These are phyloP conservation scores for Apomyelois bistriatella DNA, from an alignment of 2,888 invertebrate species.

Conservation along the genomic window DNA sequence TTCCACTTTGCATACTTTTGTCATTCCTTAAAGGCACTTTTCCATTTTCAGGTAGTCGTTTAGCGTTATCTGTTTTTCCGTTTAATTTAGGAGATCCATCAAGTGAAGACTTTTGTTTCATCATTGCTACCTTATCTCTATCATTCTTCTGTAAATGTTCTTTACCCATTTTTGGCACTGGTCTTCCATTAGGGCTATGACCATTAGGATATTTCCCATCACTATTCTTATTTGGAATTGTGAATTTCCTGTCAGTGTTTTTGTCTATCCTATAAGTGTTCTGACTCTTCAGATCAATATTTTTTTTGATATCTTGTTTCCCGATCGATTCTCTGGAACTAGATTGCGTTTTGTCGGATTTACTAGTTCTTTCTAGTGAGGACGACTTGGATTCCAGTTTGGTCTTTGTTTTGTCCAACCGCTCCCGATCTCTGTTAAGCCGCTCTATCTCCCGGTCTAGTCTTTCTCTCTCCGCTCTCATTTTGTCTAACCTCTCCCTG, in stretches of 20 bases:
- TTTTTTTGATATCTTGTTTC: conserved; percentile 49
- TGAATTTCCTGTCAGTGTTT: conserved; percentile 53
- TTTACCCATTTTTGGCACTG: conserved; percentile 48
- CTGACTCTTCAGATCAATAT: conserved; percentile 69
- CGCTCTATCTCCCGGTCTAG: conserved; percentile 67
- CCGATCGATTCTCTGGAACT: conserved; percentile 37
- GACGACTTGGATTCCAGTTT: conserved; percentile 48
- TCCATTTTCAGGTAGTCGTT: conserved; percentile 35
- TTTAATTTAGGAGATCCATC: conserved; percentile 38
- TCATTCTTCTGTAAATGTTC: conserved; percentile 40
- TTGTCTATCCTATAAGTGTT: conserved; percentile 76
- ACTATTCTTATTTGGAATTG: conserved; percentile 39
- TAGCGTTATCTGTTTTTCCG: conserved; percentile 39
- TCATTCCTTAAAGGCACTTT: conserved; percentile 45
- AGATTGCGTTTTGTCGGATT: conserved; percentile 49
- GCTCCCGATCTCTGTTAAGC: conserved; percentile 59
- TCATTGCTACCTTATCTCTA: conserved; percentile 40
- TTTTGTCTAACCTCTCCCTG: conserved; percentile 56
- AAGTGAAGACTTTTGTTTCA: conserved; percentile 37
- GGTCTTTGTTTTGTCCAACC: conserved; percentile 59
- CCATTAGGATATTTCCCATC: conserved; percentile 51
- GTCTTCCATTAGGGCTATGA: conserved; percentile 49
- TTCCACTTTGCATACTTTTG: conserved; percentile 31
- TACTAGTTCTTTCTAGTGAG: conserved; percentile 37
- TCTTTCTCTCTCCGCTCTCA: conserved; percentile 65